Percentiles rank a stretch among this genome's conserved stretches.
phyloP scores from a whole-genome alignment of 2,113 vertebrate genomes.

The Crotalus helleri region DNA sequence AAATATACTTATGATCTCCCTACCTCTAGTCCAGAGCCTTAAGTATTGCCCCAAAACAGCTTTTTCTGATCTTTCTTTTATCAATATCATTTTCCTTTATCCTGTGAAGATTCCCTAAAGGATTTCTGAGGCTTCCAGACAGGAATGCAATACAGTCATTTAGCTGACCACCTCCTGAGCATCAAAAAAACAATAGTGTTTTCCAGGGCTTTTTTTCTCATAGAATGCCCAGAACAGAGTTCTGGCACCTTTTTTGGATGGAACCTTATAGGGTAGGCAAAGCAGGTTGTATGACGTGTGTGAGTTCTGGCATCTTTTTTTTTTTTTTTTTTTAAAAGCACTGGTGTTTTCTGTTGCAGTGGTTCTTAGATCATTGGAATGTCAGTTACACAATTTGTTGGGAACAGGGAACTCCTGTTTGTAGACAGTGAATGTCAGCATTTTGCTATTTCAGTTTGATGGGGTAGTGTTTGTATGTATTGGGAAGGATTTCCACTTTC shows the following conservation, averaged over 20 bases:
- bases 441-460: neutral
- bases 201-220: neutral
- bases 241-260: too few species aligned
- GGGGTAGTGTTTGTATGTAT: neutral
- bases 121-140: neutral
- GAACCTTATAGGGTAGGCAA: too few species aligned
- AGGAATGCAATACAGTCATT: neutral
- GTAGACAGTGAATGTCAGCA: neutral
- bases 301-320: too few species aligned
- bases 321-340: neutral
- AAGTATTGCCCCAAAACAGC: neutral
- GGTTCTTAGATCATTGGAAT: neutral
- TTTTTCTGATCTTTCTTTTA: neutral
- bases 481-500: neutral
- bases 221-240: too few species aligned
- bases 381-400: neutral
- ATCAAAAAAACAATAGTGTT: neutral
- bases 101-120: neutral
- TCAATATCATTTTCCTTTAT: neutral
- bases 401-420: neutral
- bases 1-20: neutral
- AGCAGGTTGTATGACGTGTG: too few species aligned
- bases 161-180: neutral
- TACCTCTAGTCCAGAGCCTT: neutral
- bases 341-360: neutral